Evolutionary conservation across 2,113 vertebrate species (phyloP), one percentile per base, ranked within the genome.

Genomic region (Cynoglossus semilaevis): DNA sequence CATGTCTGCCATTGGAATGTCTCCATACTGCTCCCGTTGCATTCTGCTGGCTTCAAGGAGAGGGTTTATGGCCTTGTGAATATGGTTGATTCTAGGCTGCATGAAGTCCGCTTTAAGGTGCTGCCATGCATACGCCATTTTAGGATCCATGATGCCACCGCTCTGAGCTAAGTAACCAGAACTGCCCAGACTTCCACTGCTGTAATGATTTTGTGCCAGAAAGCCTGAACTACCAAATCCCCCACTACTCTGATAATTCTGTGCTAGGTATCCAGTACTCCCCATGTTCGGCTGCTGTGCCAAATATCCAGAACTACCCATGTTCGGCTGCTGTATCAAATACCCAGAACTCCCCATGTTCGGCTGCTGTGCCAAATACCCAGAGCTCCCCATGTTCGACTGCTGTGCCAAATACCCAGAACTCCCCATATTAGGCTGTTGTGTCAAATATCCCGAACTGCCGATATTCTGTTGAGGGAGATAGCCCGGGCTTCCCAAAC

Each of bases 41-140:
- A 78, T 71, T 66, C 87, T 77, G 50, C 84, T 88, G 59, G 78
- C 84, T 48, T 83, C 88, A 36, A 83, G 70, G n/a, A 78, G 83
- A 4, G 88, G 84, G 42, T 87, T 88, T 8, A 91, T 86, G 34
- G 88, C 88, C 74, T 94, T 93, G 8, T 92, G 92, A 48, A 95
- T 89, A 60, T 92, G 90, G 74, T 95, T 94, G 9, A 94, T 91
- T 67, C 89, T 90, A 38, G 94, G 92, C 73, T 94, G 94, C 49
- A 94, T 85, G 66, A 91, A 92, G 78, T 96, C 94, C 0, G 92
- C 92, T 53, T 92, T 94, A 44, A 94, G 88, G 67, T 95, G 93
- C 70, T 95, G 94, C 79, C 93, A 92, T 18, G 93, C 93, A 0
- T 93, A 94, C 1, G 91, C 92, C n/a, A 93, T 89, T 64, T 92